Evolutionary conservation across 2,113 vertebrate species (phyloP), one percentile per base, ranked within the genome.

Genomic region (Pelvicachromis taeniatus): DNA sequence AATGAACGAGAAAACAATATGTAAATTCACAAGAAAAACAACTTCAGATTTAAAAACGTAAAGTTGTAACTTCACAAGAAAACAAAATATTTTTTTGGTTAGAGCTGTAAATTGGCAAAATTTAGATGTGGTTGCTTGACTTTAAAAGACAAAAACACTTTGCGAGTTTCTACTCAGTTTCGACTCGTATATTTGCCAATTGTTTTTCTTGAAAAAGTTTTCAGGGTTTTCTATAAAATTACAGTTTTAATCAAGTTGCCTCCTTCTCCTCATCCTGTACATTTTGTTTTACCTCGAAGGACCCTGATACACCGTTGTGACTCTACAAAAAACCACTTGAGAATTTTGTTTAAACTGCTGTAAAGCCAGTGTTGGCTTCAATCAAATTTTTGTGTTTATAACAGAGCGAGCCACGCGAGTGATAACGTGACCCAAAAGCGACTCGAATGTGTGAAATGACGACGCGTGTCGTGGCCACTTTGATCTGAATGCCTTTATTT

Each of bases 401-500:
- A 84, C 80, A 80, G 89, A 91, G 91, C 89, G 81, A 91, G 90
- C 87, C 89, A 19, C 50, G 38, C 63, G 58, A 53, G 38, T 78
- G 68, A 54, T 85, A 80, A 68, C 9, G 38, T 11, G 53, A 87
- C 35, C 10, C 48, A 19, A 52, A 73, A 54, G 77, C 54, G 48
- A 40, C 42, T 77, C 42, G 89, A 87, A 89, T 65, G 91, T 8
- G 88, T 86, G 88, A 73, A 33, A 78, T 78, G 90, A 80, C 19
- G 6, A 73, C n/a, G 86, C 82, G 82, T 86, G 88, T 91, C 6
- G 83, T 87, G 93, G 93, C 90, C 92, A 85, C 93, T 91, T 93
- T 91, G 75, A 81, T 82, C 89, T 63, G 79, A 93, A 93, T 92
- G 92, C 92, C 94, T 94, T 95, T 85, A 82, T 92, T 90, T 94